Base-by-base conservation (phyloP, 53 echinoderm and acorn worm species). In the Hippasteria phrygiana region DNA sequence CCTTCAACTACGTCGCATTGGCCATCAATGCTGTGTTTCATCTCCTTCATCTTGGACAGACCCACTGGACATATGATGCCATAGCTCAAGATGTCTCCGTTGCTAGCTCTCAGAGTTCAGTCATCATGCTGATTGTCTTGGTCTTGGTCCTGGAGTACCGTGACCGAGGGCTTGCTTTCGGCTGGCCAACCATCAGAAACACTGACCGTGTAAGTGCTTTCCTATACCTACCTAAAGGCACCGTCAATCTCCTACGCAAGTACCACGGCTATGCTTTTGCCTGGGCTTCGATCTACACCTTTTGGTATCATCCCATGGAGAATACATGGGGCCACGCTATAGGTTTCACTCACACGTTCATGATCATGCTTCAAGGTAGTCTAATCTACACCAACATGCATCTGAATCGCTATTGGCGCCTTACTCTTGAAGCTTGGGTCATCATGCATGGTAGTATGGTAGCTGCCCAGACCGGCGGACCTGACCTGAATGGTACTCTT, bases 241-340 rank as follows among this genome's bases (percentile, higher is more conserved):
- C 96, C 0, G 88, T 92, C 28, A 87, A 90, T 28, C 75, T 96
- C 10, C 71, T 94, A 2, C 87, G 96, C 34, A 92, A 90, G 43
- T 96, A 96, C 90, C 96, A 96, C 31, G 96, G 93, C 18, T 96
- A 96, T 67, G 94, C 90, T 1, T 96, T 96, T 62, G 80, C 96
- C 38, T 96, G 96, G 96, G 93, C 90, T 22, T 88, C 94, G 43
- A 92, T 96, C 75, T 96, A 88, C 73, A 96, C 96, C 17, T 96
- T 96, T 78, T 96, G 96, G 96, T 94, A 96, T 45, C 96, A 96
- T 31, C 96, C 96, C 26, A 96, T 96, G 96, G 96, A 96, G 88
- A 96, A 90, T 82, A 96, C 96, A 0, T 76, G 92, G 79, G 96
- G 93, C 17, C 96, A 96, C 31, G 92, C 88, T 31, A 40, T 90